Evolutionary conservation across 2,888 invertebrate genomes (phyloP).

Genomic region (Thelaira solivaga): DNA sequence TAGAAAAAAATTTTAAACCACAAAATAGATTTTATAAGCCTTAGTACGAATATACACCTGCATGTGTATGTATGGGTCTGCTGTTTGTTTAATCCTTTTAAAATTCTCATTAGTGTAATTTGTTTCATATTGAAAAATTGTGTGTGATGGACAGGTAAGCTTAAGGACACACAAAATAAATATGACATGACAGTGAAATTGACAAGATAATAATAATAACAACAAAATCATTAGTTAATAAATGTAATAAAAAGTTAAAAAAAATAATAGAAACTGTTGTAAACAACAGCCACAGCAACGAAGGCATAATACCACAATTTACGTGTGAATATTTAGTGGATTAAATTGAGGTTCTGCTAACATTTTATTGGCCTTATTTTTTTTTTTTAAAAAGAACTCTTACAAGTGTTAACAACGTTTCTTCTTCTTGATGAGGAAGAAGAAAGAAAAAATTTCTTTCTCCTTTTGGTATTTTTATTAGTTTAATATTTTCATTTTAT

Average conservation of each 20-base stretch:
- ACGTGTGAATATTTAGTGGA: background rate
- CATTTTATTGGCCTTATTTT: background rate
- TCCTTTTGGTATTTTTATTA: background rate
- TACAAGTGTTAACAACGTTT: constrained; percentile 42
- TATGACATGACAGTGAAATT: background rate
- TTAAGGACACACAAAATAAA: background rate
- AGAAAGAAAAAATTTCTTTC: background rate
- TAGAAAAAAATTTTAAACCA: too few species aligned
- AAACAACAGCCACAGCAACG: background rate
- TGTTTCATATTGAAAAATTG: too few species aligned
- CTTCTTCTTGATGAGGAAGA: background rate
- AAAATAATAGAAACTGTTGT: too few species aligned
- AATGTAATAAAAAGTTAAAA: background rate
- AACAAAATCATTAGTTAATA: constrained; percentile 7
- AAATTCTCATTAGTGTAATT: too few species aligned
- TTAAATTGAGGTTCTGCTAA: background rate
- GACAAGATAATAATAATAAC: constrained; percentile 6
- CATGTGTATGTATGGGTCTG: too few species aligned
- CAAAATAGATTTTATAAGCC: too few species aligned
- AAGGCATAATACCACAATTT: constrained; percentile 22
- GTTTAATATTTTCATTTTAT: background rate
- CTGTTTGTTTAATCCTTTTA: too few species aligned
- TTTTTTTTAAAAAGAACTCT: constrained; percentile 31
- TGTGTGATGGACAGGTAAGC: background rate
- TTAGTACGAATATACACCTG: too few species aligned